Evolutionary conservation across 2,888 invertebrate genomes (phyloP), one percentile per base, ranked within the genome.

Genomic region (Habroteleia sp.): DNA sequence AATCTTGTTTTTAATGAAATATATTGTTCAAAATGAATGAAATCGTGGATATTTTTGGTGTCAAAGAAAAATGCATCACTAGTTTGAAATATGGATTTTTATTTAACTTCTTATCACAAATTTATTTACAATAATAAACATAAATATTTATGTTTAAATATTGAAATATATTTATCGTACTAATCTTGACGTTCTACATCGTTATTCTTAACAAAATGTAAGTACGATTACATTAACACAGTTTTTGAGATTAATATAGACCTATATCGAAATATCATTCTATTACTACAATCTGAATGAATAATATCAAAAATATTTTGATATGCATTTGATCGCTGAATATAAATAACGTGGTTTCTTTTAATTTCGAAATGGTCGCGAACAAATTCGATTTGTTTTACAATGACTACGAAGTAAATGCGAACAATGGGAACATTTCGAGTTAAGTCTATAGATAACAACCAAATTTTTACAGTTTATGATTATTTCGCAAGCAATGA

Each of bases 271-370:
- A 60, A 14, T n/a, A 42, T 46, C 25, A 37, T 52, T 46, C 11
- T 39, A 27, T 39, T n/a, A 46, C 39, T 39, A 48, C 41, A 48
- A 39, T 10, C 39, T 17, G 39, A 42, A 33, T 63, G 5, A 60
- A 46, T 48, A 63, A 63, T 63, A 50, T 63, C 41, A 48, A 63
- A 63, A 63, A 63, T 52, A 63, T 63, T 33, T 52, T 63, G 63
- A 63, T 63, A 63, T 63, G 63, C 63, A 42, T 63, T 52, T 25
- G 8, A 11, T 52, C 25, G 23, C 25, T 41, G 25, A 63, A n/a
- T n/a, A 50, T 52, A 42, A 42, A 20, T 8, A 27, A 25, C 27
- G n/a, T n/a, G n/a, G 13, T 44, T 42, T 16, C 29, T 1, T 23
- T 11, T 14, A 39, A 60, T 60, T 44, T 5, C 8, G 1, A 16